phyloP scores from a whole-genome alignment of 2,797 vertebrate species.

The Crocodylus rhombifer region DNA sequence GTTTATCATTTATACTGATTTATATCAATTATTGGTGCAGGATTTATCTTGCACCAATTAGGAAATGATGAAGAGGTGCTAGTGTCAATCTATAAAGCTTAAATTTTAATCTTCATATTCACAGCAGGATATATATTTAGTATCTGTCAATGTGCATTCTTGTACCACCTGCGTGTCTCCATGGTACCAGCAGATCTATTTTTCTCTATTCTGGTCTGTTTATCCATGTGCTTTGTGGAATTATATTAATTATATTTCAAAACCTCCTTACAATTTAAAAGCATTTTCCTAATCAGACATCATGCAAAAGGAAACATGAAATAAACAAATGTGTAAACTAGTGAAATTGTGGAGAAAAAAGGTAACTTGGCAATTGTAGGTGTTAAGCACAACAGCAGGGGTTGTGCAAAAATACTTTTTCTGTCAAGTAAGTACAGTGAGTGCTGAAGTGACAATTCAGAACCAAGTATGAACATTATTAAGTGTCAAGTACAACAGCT shows the following conservation, averaged over 20 bases:
- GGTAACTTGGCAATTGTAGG: not conserved
- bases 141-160: not conserved
- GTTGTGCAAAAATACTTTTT: conserved; percentile 10
- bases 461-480: conserved; percentile 15
- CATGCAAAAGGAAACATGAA: no score
- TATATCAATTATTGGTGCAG: not conserved
- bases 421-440: not conserved
- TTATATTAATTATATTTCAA: not conserved
- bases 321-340: not conserved
- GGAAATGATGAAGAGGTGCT: not conserved
- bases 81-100: not conserved
- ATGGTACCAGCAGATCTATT: not conserved
- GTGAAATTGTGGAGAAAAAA: not conserved
- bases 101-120: not conserved
- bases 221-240: conserved; percentile 28
- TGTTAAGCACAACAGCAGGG: not conserved
- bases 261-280: not conserved
- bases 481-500: conserved; percentile 19
- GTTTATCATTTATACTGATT: not conserved
- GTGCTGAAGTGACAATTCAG: conserved; percentile 14
- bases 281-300: not conserved
- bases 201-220: not conserved
- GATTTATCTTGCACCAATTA: not conserved
- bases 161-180: not conserved
- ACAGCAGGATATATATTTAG: not conserved